A percentile compares a stretch with the other conserved stretches of the same genome.
Conservation (phyloP, 2,113 vertebrate species). For the Mustelus asterias region DNA sequence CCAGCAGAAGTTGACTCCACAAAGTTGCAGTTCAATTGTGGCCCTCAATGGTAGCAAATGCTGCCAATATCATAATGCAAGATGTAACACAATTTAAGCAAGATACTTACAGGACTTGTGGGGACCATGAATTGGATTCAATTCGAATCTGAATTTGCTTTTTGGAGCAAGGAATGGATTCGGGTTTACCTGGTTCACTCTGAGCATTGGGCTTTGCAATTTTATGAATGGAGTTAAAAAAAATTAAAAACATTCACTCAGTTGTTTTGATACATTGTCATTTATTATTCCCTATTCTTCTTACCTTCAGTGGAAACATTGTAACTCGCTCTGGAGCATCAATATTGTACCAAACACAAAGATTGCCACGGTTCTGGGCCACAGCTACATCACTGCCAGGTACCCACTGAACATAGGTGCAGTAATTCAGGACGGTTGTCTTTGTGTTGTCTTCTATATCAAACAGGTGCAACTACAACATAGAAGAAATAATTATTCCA, state of each 20-base stretch:
- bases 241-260: neutral
- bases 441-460: constrained; percentile 67
- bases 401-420: constrained; percentile 93
- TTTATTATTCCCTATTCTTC: neutral
- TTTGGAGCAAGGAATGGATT: too few species aligned
- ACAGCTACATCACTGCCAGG: constrained; percentile 89
- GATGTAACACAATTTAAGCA: neutral
- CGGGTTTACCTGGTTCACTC: too few species aligned
- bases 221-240: neutral
- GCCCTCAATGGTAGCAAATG: neutral
- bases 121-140: too few species aligned
- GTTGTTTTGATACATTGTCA: neutral
- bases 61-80: neutral
- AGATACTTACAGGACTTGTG: neutral
- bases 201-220: too few species aligned
- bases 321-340: constrained; percentile 86
- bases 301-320: constrained; percentile 84
- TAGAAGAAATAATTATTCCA: constrained; percentile 19
- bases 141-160: too few species aligned
- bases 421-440: constrained; percentile 77
- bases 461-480: constrained; percentile 77
- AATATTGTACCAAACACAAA: constrained; percentile 93
- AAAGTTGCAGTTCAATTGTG: neutral
- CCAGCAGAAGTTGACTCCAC: neutral
- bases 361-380: constrained; percentile 77